A percentile compares a stretch with the other conserved stretches of the same genome.
Evolutionary conservation across 2,113 vertebrate species (phyloP).

Genomic region (Pungitius pungitius): DNA sequence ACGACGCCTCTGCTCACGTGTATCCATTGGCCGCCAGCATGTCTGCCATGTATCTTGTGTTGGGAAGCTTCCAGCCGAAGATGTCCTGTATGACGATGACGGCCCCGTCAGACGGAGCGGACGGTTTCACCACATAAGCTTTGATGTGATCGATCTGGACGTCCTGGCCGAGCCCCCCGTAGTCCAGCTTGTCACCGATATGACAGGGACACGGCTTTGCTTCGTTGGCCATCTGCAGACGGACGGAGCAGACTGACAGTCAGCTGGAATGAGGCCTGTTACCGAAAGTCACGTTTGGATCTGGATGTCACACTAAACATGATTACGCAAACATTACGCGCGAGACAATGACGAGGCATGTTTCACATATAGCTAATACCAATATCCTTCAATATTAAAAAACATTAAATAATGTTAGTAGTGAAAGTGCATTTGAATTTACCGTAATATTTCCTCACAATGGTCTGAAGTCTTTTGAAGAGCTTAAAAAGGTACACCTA

Average conservation of each 20-base stretch:
- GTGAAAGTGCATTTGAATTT: background rate
- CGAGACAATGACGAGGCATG: background rate
- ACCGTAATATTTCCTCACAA: background rate
- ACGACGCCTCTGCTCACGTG: conserved; percentile 73
- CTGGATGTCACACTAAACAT: background rate
- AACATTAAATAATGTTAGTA: background rate
- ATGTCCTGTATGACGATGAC: conserved; percentile 92
- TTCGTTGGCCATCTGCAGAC: conserved; percentile 88
- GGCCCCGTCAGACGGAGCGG: conserved; percentile 81
- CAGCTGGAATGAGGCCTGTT: background rate
- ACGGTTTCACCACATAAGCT: conserved; percentile 85
- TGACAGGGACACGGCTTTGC: conserved; percentile 86
- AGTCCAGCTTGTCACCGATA: conserved; percentile 84
- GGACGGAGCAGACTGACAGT: conserved; percentile 7
- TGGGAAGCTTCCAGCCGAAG: conserved; percentile 90
- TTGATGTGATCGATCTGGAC: conserved; percentile 87
- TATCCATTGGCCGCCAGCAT: conserved; percentile 90
- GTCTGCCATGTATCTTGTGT: conserved; percentile 92
- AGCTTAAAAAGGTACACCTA: background rate
- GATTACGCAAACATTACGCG: background rate
- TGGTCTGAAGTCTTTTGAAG: rapidly evolving
- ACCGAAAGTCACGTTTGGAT: background rate
- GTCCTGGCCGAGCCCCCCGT: conserved; percentile 85
- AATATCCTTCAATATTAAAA: background rate
- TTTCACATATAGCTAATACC: background rate